These are phyloP conservation scores for Herminia tarsipennalis DNA, from an alignment of 2,888 invertebrate genomes.

Conservation along the genomic window DNA sequence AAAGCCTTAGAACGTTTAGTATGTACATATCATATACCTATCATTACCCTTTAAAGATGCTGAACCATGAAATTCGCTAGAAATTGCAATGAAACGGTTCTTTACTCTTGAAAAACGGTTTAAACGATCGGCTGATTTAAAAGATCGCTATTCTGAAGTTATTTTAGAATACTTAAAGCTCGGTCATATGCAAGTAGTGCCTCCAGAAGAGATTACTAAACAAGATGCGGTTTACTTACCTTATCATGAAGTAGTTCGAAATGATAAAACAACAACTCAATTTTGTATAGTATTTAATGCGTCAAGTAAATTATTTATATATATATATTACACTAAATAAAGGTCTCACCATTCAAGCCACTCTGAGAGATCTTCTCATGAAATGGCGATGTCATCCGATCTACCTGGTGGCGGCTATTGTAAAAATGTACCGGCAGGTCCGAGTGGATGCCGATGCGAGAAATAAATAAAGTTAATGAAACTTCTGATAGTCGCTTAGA, in stretches of 20 bases:
- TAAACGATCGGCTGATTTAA: no score
- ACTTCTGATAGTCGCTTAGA: not conserved
- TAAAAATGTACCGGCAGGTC: not conserved
- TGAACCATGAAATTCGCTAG: not conserved
- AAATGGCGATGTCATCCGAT: slow-evolving; percentile 3
- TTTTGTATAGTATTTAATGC: not conserved
- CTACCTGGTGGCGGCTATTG: not conserved
- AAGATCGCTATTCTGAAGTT: slow-evolving; percentile 6
- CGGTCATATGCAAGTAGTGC: slow-evolving; percentile 32
- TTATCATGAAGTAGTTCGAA: not conserved
- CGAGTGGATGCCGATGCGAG: not conserved
- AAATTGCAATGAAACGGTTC: not conserved
- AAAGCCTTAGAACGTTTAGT: no score
- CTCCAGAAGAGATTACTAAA: slow-evolving; percentile 5
- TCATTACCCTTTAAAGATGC: not conserved
- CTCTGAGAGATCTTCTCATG: not conserved
- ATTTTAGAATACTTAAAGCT: slow-evolving; percentile 41
- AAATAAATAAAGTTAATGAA: not conserved
- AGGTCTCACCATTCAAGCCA: not conserved
- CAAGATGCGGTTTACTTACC: not conserved
- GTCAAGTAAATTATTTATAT: no score
- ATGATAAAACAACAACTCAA: not conserved
- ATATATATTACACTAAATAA: no score
- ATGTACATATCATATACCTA: no score
- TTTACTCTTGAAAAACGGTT: no score